These are phyloP conservation scores for Pachyramphus minor DNA, from an alignment of 2,113 vertebrate species.

Conservation along the genomic window DNA sequence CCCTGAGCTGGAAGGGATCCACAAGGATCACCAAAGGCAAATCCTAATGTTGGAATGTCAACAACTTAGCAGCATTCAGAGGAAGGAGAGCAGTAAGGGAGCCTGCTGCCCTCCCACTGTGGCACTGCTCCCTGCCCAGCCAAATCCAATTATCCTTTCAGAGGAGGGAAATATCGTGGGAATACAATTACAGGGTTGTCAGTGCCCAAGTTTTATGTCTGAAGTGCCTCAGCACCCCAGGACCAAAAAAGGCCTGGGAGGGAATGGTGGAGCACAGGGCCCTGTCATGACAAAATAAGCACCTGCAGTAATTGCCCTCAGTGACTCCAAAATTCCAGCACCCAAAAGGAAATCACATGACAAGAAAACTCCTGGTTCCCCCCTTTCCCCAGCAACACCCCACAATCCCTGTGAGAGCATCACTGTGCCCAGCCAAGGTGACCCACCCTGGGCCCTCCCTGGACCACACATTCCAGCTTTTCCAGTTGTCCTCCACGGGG, in stretches of 20 bases:
- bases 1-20: neutral
- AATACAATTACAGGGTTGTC: neutral
- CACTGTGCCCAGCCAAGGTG: rapidly evolving
- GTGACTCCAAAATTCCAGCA: neutral
- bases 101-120: neutral
- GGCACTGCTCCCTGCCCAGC: neutral
- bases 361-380: neutral
- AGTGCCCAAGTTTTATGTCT: neutral
- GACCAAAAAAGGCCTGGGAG: neutral
- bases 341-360: neutral
- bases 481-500: rapidly evolving
- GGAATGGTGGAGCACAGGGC: neutral
- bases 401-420: neutral
- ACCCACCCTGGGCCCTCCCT: too few relatives aligned
- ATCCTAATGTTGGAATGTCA: neutral
- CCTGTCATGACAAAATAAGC: neutral
- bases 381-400: neutral
- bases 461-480: rapidly evolving
- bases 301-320: neutral
- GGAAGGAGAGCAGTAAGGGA: neutral
- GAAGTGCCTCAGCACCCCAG: neutral
- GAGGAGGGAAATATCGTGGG: neutral
- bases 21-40: neutral
- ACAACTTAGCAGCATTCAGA: neutral
- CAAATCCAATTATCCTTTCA: neutral